Percentiles rank a stretch among this genome's conserved stretches.
These are phyloP conservation scores for Scaptomyza cyrtandrae DNA, from an alignment of 2,888 invertebrate genomes.

Conservation along the genomic window DNA sequence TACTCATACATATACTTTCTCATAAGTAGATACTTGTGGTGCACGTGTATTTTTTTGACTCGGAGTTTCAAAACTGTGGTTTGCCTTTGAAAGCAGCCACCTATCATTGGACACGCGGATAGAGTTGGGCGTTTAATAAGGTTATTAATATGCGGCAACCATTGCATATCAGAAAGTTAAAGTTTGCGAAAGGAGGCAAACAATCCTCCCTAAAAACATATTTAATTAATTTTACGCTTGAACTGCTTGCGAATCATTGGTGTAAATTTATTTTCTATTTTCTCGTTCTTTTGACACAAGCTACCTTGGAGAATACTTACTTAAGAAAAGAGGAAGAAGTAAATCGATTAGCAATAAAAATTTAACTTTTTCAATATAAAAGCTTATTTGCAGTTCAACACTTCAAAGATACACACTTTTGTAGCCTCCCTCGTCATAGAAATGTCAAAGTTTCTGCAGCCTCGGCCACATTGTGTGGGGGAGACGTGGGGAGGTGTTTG, in stretches of 20 bases:
- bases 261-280: neutral
- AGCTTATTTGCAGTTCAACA: constrained; percentile 26
- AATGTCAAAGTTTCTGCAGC: constrained; percentile 50
- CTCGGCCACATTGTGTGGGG: constrained; percentile 8
- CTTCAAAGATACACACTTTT: constrained; percentile 17
- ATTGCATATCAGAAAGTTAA: neutral
- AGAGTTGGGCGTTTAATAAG: constrained; percentile 12
- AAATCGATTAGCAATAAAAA: constrained; percentile 33
- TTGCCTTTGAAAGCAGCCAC: constrained; percentile 9
- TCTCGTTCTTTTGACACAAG: neutral
- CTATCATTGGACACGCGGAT: constrained; percentile 8
- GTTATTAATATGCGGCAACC: neutral
- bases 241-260: constrained; percentile 8
- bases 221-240: neutral
- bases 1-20: constrained; percentile 28
- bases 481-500: neutral
- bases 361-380: constrained; percentile 25
- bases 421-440: constrained; percentile 49
- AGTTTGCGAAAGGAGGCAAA: neutral
- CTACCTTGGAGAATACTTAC: neutral
- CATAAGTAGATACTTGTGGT: constrained; percentile 23
- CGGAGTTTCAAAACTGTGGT: constrained; percentile 48
- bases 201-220: neutral
- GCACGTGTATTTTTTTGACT: constrained; percentile 24
- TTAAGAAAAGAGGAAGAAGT: neutral